Percentiles rank a stretch among this genome's conserved stretches.
These are phyloP conservation scores for Alethe diademata DNA, from an alignment of 2,113 vertebrate genomes.

Conservation along the genomic window DNA sequence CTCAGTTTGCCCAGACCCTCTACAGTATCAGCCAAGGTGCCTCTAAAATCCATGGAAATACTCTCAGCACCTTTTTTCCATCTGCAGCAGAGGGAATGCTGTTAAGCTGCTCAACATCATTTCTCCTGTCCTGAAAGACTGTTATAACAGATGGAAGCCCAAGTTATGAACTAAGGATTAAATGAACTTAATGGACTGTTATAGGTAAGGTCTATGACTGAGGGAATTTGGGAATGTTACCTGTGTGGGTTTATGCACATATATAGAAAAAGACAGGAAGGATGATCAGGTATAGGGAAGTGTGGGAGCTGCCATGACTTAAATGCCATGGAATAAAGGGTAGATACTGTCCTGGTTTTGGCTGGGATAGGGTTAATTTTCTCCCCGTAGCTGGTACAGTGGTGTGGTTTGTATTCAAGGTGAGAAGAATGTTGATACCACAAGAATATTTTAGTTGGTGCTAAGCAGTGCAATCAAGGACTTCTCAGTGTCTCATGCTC, in stretches of 20 bases:
- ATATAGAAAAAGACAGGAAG: background rate
- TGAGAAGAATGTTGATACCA: background rate
- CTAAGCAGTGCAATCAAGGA: background rate
- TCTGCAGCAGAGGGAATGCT: background rate
- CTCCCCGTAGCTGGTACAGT: background rate
- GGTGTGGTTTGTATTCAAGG: background rate
- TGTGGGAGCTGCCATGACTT: background rate
- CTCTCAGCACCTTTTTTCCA: background rate
- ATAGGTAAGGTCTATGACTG: background rate
- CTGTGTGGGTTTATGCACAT: background rate
- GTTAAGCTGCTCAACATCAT: background rate
- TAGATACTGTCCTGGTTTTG: background rate
- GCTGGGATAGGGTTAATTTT: background rate
- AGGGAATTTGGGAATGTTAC: background rate
- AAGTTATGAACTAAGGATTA: background rate
- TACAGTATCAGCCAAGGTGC: rapidly evolving
- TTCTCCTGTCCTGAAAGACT: background rate
- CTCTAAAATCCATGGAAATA: background rate
- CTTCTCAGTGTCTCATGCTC: background rate
- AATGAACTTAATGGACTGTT: background rate
- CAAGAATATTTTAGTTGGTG: background rate
- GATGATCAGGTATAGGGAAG: background rate
- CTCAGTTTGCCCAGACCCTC: background rate
- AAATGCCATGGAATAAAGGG: background rate
- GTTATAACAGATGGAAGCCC: rapidly evolving